Percentiles rank a stretch among this genome's conserved stretches.
These are phyloP conservation scores for Taeniopygia guttata DNA, from an alignment of 2,797 vertebrate species.

Conservation along the genomic window DNA sequence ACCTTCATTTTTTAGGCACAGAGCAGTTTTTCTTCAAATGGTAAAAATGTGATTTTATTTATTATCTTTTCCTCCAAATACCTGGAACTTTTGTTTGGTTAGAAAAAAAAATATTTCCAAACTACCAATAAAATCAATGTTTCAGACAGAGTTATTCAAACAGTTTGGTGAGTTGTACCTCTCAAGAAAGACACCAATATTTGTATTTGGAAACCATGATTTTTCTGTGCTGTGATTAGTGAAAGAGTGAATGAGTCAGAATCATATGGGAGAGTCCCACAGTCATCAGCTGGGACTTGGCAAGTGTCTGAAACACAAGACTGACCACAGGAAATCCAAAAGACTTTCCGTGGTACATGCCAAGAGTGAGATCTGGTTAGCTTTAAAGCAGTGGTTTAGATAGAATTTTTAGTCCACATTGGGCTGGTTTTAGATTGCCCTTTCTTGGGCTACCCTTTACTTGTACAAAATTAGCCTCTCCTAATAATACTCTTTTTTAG, in stretches of 20 bases:
- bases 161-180: neutral
- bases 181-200: neutral
- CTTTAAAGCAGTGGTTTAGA: neutral
- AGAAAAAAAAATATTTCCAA: neutral
- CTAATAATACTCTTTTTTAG: neutral
- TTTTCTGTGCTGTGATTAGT: neutral
- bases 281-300: neutral
- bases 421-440: neutral
- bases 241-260: neutral
- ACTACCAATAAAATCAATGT: neutral
- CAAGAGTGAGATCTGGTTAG: neutral
- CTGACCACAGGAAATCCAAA: neutral
- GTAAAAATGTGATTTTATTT: neutral
- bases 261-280: neutral
- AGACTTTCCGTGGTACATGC: neutral
- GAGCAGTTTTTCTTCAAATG: neutral
- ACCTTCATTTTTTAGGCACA: neutral
- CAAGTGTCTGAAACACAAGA: neutral
- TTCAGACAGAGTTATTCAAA: neutral
- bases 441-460: neutral
- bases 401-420: neutral
- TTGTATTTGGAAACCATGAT: neutral
- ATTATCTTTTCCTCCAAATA: neutral
- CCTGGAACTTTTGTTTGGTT: neutral
- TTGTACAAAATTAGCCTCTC: neutral